Evolutionary conservation across 2,888 invertebrate genomes (phyloP).

Genomic region (Dryomyza anilis): DNA sequence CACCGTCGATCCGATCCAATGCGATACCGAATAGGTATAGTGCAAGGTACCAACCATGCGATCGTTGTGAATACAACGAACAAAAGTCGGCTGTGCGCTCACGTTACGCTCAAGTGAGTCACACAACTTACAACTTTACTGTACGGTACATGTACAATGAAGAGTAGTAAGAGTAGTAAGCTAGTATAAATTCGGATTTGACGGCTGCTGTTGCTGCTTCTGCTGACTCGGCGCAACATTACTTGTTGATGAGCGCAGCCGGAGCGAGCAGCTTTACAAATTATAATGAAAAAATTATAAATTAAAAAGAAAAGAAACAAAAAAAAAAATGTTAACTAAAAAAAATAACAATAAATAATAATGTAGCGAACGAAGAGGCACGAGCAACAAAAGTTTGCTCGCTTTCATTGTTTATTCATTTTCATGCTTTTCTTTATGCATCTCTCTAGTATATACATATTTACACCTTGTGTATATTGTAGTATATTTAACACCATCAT

Average conservation of each 20-base stretch:
- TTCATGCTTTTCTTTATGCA: slow-evolving; percentile 3
- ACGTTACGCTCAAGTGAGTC: slow-evolving; percentile 59
- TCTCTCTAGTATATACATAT: not conserved
- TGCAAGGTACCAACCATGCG: slow-evolving; percentile 10
- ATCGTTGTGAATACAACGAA: not conserved
- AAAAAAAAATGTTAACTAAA: not conserved
- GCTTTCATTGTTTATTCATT: not conserved
- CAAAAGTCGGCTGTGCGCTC: slow-evolving; percentile 38
- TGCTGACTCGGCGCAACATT: too few relatives aligned
- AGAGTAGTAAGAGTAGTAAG: not conserved
- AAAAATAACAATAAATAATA: slow-evolving; percentile 4
- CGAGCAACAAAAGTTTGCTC: slow-evolving; percentile 1
- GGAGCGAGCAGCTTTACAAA: not conserved
- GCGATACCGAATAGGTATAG: slow-evolving; percentile 19
- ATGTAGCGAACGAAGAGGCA: slow-evolving; percentile 8
- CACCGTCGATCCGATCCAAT: slow-evolving; percentile 21
- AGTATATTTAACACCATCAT: not conserved
- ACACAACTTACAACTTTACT: slow-evolving; percentile 32
- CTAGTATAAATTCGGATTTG: slow-evolving; percentile 6
- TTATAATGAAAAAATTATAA: not conserved
- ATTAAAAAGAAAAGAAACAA: not conserved
- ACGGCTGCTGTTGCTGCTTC: too few relatives aligned
- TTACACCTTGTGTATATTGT: not conserved
- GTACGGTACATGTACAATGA: not conserved
- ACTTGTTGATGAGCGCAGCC: too few relatives aligned